These are phyloP conservation scores for Celastrina argiolus DNA, from an alignment of 2,888 invertebrate species.

Conservation along the genomic window DNA sequence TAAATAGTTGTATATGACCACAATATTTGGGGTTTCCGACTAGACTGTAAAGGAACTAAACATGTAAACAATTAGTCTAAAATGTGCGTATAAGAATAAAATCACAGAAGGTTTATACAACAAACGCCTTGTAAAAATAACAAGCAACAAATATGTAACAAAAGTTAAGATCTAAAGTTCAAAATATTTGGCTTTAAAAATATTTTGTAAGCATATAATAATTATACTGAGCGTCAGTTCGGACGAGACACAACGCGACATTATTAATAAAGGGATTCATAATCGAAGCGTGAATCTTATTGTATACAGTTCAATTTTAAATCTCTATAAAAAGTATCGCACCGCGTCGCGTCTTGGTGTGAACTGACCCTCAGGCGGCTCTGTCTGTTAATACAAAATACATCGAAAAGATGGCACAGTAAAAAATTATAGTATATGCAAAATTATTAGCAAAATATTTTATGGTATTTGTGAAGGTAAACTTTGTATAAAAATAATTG, in stretches of 20 bases:
- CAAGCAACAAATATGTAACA: constrained; percentile 4
- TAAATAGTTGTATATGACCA: background rate
- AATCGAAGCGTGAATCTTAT: too few species aligned
- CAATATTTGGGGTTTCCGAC: background rate
- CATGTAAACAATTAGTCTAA: background rate
- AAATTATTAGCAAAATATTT: constrained; percentile 20
- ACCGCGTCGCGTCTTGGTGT: too few species aligned
- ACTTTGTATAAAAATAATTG: constrained; percentile 12
- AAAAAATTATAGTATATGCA: constrained; percentile 19
- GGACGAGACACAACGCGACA: too few species aligned
- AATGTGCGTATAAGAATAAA: constrained; percentile 12
- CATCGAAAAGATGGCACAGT: background rate
- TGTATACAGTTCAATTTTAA: too few species aligned
- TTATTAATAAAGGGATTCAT: too few species aligned
- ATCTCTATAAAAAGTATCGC: too few species aligned
- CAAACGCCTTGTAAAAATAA: background rate
- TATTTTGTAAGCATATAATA: background rate
- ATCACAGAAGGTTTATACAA: background rate
- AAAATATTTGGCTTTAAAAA: background rate
- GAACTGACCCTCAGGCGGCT: too few species aligned
- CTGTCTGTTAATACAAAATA: background rate
- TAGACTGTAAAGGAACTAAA: constrained; percentile 18
- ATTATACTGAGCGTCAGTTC: too few species aligned
- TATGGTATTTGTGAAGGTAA: background rate
- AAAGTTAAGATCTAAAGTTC: background rate